Evolutionary conservation across 2,888 invertebrate genomes (phyloP), one percentile per base, ranked within the genome.

Genomic region (Pyrrhosoma nymphula): DNA sequence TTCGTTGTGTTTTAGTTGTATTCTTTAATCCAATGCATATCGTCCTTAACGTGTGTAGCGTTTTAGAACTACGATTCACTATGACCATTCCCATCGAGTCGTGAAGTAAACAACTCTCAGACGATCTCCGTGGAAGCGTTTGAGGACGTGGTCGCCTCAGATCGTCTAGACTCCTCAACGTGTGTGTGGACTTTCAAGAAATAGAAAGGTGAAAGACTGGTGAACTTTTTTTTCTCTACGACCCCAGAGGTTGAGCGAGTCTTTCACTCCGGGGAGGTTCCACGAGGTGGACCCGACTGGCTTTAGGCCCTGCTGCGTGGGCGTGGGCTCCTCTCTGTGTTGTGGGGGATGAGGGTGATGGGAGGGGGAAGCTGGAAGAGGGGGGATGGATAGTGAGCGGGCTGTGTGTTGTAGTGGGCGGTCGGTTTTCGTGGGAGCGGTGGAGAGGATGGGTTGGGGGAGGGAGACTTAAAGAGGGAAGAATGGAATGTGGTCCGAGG

Each of bases 401-500:
- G 20, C 60, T 18, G 60, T 18, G 10, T n/a, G n/a, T n/a, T n/a
- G n/a, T 18, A 69, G 69, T 26, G 69, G n/a, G 69, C 26, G 69
- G 69, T 69, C 69, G n/a, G 26, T 69, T 69, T 69, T 69, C 69
- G 69, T 69, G 69, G 4, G 69, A n/a, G 69, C 60, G 16, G 20
- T 2, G n/a, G 69, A 69, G 69, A 69, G 69, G 2, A 69, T 1
- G 69, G n/a, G 69, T 18, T n/a, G 69, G 69, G n/a, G n/a, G 69
- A 18, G 18, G 26, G n/a, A 69, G 69, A 47, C 60, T 23, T 60
- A 23, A n/a, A n/a, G 69, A 69, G 12, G 69, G 14, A 69, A 69
- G 69, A 69, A 69, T 69, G 69, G 69, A 69, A 69, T 69, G 69
- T 69, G 69, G 69, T 69, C n/a, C 69, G 69, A 69, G 69, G 69